Percentiles rank a stretch among this genome's conserved stretches.
Evolutionary conservation across 1,140 invertebrate genomes (phyloP).

Genomic region (Hylaeus volcanicus): DNA sequence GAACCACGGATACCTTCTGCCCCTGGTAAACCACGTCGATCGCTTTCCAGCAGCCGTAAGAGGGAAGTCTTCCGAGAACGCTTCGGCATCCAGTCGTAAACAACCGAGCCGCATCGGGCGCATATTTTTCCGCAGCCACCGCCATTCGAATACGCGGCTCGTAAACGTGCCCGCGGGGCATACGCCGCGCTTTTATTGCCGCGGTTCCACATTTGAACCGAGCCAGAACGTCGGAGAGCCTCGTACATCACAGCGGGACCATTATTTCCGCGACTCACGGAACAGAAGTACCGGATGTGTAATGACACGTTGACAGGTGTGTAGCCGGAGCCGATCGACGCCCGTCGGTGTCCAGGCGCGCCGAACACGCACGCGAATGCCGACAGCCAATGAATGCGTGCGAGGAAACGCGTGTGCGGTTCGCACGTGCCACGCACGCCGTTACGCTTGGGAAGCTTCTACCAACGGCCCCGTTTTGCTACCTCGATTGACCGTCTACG

Average conservation of each 20-base stretch:
- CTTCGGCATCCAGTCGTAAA: not conserved
- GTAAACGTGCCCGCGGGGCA: not conserved
- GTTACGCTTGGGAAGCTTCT: conserved; percentile 53
- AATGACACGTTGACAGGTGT: conserved; percentile 63
- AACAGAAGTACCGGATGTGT: conserved; percentile 56
- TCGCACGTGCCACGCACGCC: conserved; percentile 60
- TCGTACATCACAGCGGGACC: conserved; percentile 26
- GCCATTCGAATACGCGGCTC: not conserved
- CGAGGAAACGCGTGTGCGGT: conserved; percentile 52
- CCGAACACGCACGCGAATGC: conserved; percentile 23
- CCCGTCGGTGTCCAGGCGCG: not conserved
- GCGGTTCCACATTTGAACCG: not conserved
- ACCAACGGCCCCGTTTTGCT: conserved; percentile 26
- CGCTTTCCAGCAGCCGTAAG: not conserved
- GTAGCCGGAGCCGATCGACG: conserved; percentile 42
- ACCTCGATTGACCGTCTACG: conserved; percentile 24
- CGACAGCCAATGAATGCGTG: conserved; percentile 43
- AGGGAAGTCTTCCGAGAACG: not conserved
- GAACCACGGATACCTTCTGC: too few species aligned
- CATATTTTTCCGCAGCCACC: not conserved
- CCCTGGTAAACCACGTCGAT: too few species aligned
- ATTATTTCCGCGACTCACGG: conserved; percentile 43
- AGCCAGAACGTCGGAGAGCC: not conserved
- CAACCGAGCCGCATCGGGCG: not conserved
- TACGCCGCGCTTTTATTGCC: not conserved